Evolutionary conservation across 2,113 vertebrate genomes (phyloP).

Genomic region (Puffinus mauretanicus): DNA sequence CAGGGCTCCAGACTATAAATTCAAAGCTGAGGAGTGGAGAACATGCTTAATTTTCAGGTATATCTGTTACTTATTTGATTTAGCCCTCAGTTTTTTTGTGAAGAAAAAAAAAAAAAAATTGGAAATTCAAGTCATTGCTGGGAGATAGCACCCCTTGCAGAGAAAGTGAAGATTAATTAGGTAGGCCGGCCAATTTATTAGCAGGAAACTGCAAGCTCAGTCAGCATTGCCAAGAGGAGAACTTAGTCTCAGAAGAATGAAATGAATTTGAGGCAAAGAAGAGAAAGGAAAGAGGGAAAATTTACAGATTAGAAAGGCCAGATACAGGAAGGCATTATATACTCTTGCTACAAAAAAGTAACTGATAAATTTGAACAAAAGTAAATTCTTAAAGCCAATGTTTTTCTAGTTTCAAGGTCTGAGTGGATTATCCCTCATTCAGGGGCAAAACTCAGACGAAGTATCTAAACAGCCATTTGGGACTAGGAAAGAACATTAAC

Average conservation of each 20-base stretch:
- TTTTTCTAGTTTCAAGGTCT: not conserved
- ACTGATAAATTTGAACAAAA: not conserved
- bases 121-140: not conserved
- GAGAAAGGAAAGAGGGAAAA: not conserved
- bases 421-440: not conserved
- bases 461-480: not conserved
- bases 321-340: not conserved
- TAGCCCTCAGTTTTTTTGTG: not conserved
- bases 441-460: not conserved
- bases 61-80: not conserved
- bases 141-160: not conserved
- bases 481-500: not conserved
- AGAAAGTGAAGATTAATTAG: not conserved
- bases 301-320: not conserved
- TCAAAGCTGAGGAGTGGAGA: not conserved
- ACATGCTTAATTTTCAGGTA: not conserved
- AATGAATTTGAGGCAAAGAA: not conserved
- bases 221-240: not conserved
- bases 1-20: not conserved
- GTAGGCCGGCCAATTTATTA: not conserved
- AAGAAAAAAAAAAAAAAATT: not conserved
- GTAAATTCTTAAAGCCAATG: not conserved
- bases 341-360: not conserved
- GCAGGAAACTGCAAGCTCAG: not conserved
- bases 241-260: not conserved